Evolutionary conservation across 2,113 vertebrate genomes (phyloP), one percentile per base, ranked within the genome.

Genomic region (Scomber colias): DNA sequence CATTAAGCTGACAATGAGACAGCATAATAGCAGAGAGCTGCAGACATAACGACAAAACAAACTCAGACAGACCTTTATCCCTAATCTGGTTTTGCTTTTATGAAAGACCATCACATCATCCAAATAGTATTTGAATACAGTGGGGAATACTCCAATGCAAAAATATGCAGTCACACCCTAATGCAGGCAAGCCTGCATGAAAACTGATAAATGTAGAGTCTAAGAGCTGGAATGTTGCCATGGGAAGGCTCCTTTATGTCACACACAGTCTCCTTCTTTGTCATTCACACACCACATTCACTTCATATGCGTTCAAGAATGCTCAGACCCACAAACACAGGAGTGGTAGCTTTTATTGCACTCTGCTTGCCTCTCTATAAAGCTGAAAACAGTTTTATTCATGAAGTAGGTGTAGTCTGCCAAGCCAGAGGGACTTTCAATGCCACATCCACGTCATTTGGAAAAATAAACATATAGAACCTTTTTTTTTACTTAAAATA

Each of bases 101-200:
- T 3, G 16, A 62, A 46, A 4, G 17, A 14, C 55, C 55, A 57
- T 71, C 56, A 57, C 70, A 61, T 88, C 81, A 87, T 72, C 51
- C 46, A 35, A 51, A 77, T 3, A 75, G 31, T 62, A 70, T 78
- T 27, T 69, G 21, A 70, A 71, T 35, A 0, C 77, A 71, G 21
- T 0, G 1, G 57, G 54, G 67, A 82, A 75, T 74, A 81, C 59
- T 79, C 45, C 30, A 49, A 67, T 57, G 24, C 31, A 65, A 80
- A 89, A 82, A 76, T 60, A 88, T 86, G 79, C 30, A 50, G 77
- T 50, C 62, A 86, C 90, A 19, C 84, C 90, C 80, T 1, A 5
- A 59, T 19, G 70, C 45, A 0, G 9, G 3, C 19, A 46, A 17
- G 71, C 21, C 61, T 48, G 45, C 16, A 44, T 54, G 35, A 45